A percentile compares a stretch with the other conserved stretches of the same genome.
Conservation (phyloP, 2,113 vertebrate species). For the Cercopithecus mona region DNA sequence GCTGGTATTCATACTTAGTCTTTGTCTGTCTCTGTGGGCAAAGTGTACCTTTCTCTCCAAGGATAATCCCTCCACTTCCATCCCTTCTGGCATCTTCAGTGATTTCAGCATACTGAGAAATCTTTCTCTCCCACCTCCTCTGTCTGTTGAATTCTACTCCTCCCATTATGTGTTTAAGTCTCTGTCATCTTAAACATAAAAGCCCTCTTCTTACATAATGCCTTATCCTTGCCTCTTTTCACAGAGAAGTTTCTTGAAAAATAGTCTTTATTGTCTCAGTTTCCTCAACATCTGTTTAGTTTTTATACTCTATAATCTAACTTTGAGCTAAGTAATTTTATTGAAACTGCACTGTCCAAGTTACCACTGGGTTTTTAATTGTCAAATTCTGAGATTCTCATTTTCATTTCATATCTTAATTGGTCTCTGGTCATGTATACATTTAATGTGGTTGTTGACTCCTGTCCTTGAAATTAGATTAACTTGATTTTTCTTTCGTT, state of each 20-base stretch:
- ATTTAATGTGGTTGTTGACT: neutral
- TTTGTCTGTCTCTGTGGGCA: neutral
- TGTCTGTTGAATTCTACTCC: neutral
- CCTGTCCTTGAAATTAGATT: neutral
- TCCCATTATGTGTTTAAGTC: neutral
- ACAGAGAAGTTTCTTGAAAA: neutral
- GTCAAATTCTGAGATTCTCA: neutral
- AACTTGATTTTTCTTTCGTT: constrained; percentile 20
- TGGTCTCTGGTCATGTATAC: neutral
- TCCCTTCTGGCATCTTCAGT: neutral
- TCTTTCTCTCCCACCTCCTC: neutral
- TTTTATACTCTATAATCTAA: neutral
- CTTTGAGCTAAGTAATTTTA: neutral
- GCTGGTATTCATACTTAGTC: neutral
- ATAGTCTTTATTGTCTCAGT: neutral
- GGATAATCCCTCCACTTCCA: neutral
- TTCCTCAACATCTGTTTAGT: neutral
- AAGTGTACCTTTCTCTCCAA: neutral
- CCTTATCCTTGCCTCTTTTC: neutral
- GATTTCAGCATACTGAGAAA: neutral
- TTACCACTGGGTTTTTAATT: neutral
- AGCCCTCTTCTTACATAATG: neutral
- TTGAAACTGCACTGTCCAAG: neutral
- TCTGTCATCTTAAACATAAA: neutral
- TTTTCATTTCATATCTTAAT: neutral